Conservation (phyloP, 2,113 vertebrate species). For the Ranitomeya variabilis region DNA sequence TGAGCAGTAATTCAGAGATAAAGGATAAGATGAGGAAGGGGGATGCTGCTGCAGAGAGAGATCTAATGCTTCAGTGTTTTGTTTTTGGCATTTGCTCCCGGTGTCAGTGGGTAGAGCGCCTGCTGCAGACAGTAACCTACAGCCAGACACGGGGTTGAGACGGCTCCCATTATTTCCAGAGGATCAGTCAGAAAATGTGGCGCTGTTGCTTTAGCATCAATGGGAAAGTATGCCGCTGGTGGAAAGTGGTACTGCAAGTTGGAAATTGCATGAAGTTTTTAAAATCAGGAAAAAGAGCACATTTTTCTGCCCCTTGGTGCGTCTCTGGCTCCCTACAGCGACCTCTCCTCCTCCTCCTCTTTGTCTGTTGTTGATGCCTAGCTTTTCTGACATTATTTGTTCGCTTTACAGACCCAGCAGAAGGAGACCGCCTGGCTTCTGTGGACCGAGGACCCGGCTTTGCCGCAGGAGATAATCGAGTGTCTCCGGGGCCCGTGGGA, state of each 20-base stretch:
- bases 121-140: background rate
- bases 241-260: background rate
- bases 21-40: no score
- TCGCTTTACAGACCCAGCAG: conserved; percentile 66
- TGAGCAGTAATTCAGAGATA: no score
- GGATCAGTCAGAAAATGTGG: background rate
- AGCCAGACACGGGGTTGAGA: background rate
- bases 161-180: background rate
- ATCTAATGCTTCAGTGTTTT: no score
- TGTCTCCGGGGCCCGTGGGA: conserved; percentile 87
- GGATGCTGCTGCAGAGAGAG: no score
- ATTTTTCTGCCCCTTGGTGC: no score
- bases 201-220: background rate
- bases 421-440: conserved; percentile 82
- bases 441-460: conserved; percentile 72
- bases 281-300: background rate
- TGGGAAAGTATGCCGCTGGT: background rate
- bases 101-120: background rate
- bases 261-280: background rate
- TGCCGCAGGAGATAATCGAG: conserved; percentile 75
- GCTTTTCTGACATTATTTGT: background rate
- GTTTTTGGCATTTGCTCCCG: no score
- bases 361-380: no score
- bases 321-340: no score
- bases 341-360: no score